Percentiles rank a stretch among this genome's conserved stretches.
Conservation (phyloP, 2,888 invertebrate species). For the Cryptocephalus moraei region DNA sequence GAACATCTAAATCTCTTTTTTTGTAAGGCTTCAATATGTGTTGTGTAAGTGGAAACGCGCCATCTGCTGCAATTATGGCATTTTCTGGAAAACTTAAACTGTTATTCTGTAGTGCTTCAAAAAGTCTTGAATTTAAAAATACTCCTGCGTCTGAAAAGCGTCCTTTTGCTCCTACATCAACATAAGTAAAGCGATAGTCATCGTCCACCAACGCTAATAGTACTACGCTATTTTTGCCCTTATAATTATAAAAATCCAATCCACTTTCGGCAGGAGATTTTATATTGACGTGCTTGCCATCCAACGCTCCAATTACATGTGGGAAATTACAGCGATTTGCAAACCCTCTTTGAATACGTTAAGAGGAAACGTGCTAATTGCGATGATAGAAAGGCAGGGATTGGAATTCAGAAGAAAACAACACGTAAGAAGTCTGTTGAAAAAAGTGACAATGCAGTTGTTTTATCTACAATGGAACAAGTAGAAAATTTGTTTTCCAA, state of each 20-base stretch:
- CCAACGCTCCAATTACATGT: background rate
- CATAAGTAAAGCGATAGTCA: too few relatives aligned
- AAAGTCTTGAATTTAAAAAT: background rate
- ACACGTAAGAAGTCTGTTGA: background rate
- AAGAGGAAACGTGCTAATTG: too few relatives aligned
- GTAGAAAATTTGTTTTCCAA: background rate
- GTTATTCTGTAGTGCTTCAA: background rate
- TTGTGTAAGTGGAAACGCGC: background rate
- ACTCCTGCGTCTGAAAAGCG: background rate
- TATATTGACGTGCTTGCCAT: background rate
- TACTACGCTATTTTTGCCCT: background rate
- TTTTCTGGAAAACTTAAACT: background rate
- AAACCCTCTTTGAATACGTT: background rate
- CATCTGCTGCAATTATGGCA: background rate
- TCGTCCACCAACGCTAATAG: background rate
- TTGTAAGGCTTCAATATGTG: background rate
- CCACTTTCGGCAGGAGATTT: background rate
- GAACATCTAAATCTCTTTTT: background rate
- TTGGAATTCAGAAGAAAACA: too few relatives aligned
- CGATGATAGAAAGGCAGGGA: too few relatives aligned
- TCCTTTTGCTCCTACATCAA: background rate
- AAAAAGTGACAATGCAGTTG: background rate
- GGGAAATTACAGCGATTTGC: background rate
- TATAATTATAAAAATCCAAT: background rate
- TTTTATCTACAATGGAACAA: background rate